Conservation (phyloP, 1,140 invertebrate species). For the Drosophila subpulchrella region DNA sequence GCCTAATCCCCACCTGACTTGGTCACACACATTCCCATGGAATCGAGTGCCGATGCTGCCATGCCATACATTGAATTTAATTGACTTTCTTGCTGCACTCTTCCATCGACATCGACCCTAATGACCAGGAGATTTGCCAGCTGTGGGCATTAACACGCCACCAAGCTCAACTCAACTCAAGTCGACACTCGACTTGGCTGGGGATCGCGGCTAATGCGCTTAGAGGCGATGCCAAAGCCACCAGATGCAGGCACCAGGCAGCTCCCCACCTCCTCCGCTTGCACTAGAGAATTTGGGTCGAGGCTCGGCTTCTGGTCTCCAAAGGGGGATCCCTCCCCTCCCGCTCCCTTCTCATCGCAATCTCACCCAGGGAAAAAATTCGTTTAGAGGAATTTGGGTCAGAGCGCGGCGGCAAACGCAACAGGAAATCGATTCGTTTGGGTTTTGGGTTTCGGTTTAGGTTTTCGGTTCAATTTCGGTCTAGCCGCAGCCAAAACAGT, state of each 20-base stretch:
- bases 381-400: constrained; percentile 44
- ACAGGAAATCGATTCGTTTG: constrained; percentile 50
- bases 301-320: constrained; percentile 29
- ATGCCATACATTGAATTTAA: constrained; percentile 43
- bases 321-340: constrained; percentile 1
- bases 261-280: background rate
- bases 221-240: constrained; percentile 37
- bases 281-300: constrained; percentile 42
- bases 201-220: constrained; percentile 70
- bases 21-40: constrained; percentile 14
- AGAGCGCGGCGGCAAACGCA: constrained; percentile 26
- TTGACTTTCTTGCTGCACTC: constrained; percentile 56
- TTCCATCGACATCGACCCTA: constrained; percentile 41
- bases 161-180: constrained; percentile 14
- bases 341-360: no score
- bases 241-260: constrained; percentile 1
- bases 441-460: constrained; percentile 33
- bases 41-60: constrained; percentile 1
- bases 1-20: constrained; percentile 30
- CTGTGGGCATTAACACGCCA: constrained; percentile 51
- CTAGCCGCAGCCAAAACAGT: constrained; percentile 7
- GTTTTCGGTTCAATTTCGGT: constrained; percentile 32
- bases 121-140: constrained; percentile 69
- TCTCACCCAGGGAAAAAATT: constrained; percentile 9
- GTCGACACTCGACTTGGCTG: constrained; percentile 10